Base-by-base conservation (phyloP, 23 tunicate genomes). In the Trididemnum miniatum region DNA sequence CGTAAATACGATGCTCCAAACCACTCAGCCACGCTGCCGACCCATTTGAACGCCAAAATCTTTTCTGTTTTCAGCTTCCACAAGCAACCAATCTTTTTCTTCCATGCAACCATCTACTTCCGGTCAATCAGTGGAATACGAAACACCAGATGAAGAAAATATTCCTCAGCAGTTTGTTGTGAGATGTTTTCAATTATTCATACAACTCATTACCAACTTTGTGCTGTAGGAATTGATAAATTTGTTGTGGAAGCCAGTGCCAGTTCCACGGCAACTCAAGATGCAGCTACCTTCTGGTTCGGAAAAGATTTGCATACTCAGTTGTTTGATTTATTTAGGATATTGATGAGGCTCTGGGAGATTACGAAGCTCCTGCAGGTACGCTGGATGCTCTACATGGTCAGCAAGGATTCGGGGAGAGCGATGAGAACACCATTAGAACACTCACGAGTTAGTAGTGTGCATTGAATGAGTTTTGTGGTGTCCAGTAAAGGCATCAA, bases 91-190 rank as follows among this genome's bases (percentile, higher is more conserved):
- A 54, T 77, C 82, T 30, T 18, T 31, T 4, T 29, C 82, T 2
- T 77, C 82, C 12, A 27, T 23, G 3, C 67, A 52, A 9, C 67
- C 65, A 30, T 77, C 82, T 3, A 77, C 82, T 4, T 77, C 82
- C 26, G 66, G 39, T 23, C 67, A 32, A 5, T 12, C 28, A 59
- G n/a, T n/a, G n/a, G n/a, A n/a, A n/a, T n/a, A n/a, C n/a, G 90
- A 79, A 71, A 85, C 89, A 2, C 83, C 89, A 2, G 89, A 85
- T 1, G 89, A 77, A 49, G 89, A 50, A 31, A 80, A 77, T 22
- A 51, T 25, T 2, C 89, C 89, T 0, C 65, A 77, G 34, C 52
- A 66, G 26, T 65, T 85, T n/a, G 82, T 62, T 49, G 89, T 77
- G 54, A n/a, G n/a, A n/a, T n/a, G n/a, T n/a, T n/a, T n/a, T n/a